phyloP scores from a whole-genome alignment of 2,888 invertebrate species.

The Ptilodon capucinus region DNA sequence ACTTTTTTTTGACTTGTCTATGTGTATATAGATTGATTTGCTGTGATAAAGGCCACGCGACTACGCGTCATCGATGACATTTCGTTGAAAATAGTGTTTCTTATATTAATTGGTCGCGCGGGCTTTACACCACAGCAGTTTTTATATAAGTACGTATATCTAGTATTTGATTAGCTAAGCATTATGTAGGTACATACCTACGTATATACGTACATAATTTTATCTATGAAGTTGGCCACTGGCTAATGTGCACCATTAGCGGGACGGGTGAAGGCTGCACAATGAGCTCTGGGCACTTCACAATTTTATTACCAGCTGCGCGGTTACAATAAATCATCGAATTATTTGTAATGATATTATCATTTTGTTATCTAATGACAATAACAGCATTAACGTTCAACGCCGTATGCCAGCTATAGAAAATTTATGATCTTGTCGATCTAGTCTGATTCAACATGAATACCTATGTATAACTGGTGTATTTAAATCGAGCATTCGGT shows the following conservation, averaged over 20 bases:
- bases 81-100: too few species aligned
- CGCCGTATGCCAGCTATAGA: constrained; percentile 17
- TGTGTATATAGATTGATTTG: too few species aligned
- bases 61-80: too few species aligned
- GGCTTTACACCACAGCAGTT: too few species aligned
- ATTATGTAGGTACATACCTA: background rate
- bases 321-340: constrained; percentile 1
- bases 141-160: too few species aligned
- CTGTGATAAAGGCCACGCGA: too few species aligned
- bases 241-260: constrained; percentile 15
- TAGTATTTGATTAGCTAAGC: too few species aligned
- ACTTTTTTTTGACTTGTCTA: too few species aligned
- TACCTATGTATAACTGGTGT: constrained; percentile 30
- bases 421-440: constrained; percentile 25
- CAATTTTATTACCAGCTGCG: constrained; percentile 3
- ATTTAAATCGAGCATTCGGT: constrained; percentile 47
- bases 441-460: constrained; percentile 22
- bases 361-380: background rate
- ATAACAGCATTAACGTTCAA: constrained; percentile 2
- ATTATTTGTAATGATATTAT: constrained; percentile 1
- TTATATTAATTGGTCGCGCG: too few species aligned
- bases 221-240: background rate
- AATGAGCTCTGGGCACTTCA: constrained; percentile 5
- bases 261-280: constrained; percentile 14
- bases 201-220: too few species aligned